These are phyloP conservation scores for Aphodius sticticus DNA, from an alignment of 2,888 invertebrate species.

Conservation along the genomic window DNA sequence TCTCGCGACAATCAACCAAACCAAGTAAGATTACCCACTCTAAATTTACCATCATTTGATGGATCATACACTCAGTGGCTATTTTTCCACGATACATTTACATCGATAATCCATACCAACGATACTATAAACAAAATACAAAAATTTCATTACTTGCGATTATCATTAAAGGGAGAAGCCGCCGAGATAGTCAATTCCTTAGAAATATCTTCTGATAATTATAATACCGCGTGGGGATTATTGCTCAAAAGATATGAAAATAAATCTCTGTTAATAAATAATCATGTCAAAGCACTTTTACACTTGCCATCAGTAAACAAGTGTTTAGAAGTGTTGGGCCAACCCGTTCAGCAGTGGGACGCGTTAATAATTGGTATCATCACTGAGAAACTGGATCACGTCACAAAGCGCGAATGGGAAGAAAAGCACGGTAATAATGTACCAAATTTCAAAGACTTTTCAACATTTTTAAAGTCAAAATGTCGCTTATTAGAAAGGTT, in stretches of 20 bases:
- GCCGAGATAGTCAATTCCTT: slow-evolving; percentile 32
- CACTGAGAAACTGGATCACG: slow-evolving; percentile 38
- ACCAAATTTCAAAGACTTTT: slow-evolving; percentile 34
- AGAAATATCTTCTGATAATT: slow-evolving; percentile 33
- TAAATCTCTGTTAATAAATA: slow-evolving; percentile 40
- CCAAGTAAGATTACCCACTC: slow-evolving; percentile 31
- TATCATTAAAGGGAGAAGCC: slow-evolving; percentile 36
- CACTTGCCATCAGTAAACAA: slow-evolving; percentile 42
- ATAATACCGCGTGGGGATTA: slow-evolving; percentile 32
- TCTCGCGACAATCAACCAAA: background rate
- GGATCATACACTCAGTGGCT: slow-evolving; percentile 36
- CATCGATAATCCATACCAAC: slow-evolving; percentile 34
- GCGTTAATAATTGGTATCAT: slow-evolving; percentile 41
- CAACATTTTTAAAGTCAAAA: slow-evolving; percentile 37
- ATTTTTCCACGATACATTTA: slow-evolving; percentile 32
- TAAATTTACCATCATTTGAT: slow-evolving; percentile 32
- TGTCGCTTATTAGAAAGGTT: slow-evolving; percentile 38
- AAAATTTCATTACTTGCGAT: slow-evolving; percentile 37
- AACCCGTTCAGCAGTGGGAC: slow-evolving; percentile 43
- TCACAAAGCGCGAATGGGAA: slow-evolving; percentile 43
- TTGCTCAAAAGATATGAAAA: slow-evolving; percentile 42
- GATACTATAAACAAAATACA: slow-evolving; percentile 30
- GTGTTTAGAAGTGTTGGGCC: slow-evolving; percentile 40
- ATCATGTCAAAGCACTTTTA: slow-evolving; percentile 41
- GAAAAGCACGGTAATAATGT: slow-evolving; percentile 15